Evolutionary conservation across 2,888 invertebrate species (phyloP).

Genomic region (Lycocerus yunnanus): DNA sequence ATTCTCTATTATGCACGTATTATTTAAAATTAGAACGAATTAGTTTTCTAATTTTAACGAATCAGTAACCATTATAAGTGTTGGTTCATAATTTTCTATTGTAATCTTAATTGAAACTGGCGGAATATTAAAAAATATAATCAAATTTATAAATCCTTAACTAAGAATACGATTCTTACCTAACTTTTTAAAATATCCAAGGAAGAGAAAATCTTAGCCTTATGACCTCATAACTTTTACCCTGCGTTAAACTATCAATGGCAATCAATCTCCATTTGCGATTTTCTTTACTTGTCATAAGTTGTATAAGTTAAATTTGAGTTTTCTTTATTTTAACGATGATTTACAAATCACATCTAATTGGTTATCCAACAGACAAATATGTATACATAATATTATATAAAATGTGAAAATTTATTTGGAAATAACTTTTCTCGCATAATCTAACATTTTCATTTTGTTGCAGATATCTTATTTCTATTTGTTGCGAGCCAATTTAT

Average conservation of each 20-base stretch:
- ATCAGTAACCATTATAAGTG: too few relatives aligned
- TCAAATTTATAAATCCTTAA: background rate
- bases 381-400: too few relatives aligned
- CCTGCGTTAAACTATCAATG: background rate
- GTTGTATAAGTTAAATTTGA: background rate
- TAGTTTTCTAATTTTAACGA: too few relatives aligned
- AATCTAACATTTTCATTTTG: background rate
- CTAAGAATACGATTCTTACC: background rate
- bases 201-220: background rate
- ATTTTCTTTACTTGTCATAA: background rate
- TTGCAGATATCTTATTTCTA: slow-evolving; percentile 48
- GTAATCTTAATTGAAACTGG: too few relatives aligned
- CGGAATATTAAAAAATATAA: background rate
- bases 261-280: background rate
- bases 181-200: background rate
- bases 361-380: background rate
- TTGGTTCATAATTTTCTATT: too few relatives aligned
- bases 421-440: background rate
- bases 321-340: background rate
- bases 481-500: slow-evolving; percentile 45
- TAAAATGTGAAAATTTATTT: background rate
- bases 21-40: too few relatives aligned
- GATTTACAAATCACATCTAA: background rate
- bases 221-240: background rate
- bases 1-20: too few relatives aligned